Percentiles rank a stretch among this genome's conserved stretches.
These are phyloP conservation scores for Nycteola revayana DNA, from an alignment of 2,888 invertebrate species.

Conservation along the genomic window DNA sequence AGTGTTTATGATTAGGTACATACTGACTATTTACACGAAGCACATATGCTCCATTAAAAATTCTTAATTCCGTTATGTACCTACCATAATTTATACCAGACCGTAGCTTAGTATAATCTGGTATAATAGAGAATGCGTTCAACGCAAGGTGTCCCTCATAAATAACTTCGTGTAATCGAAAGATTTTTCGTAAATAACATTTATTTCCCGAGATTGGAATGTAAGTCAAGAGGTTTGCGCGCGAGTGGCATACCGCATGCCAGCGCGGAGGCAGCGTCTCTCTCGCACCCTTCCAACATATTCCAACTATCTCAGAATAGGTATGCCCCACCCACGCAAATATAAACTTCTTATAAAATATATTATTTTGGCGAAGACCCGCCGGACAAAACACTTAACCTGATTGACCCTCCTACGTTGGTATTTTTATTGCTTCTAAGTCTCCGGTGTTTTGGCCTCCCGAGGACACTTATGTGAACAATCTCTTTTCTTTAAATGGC, in stretches of 20 bases:
- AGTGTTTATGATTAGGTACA: no score
- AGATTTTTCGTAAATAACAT: conserved; percentile 22
- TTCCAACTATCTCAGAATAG: conserved; percentile 62
- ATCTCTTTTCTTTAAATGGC: conserved; percentile 37
- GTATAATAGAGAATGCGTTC: not conserved
- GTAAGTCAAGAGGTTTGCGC: conserved; percentile 17
- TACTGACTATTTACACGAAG: no score
- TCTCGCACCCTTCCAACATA: conserved; percentile 22
- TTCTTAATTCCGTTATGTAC: no score
- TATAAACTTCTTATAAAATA: conserved; percentile 62
- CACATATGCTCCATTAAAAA: no score
- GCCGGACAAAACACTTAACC: conserved; percentile 67
- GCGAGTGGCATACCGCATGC: conserved; percentile 19
- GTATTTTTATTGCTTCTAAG: conserved; percentile 68
- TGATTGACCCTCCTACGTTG: conserved; percentile 66
- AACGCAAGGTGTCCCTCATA: conserved; percentile 1
- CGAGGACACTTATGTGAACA: conserved; percentile 43
- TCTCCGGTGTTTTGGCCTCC: conserved; percentile 42
- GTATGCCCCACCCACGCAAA: conserved; percentile 51
- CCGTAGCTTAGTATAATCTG: no score
- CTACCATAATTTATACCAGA: no score
- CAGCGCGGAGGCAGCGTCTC: not conserved
- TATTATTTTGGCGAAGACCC: conserved; percentile 51
- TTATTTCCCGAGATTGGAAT: conserved; percentile 31
- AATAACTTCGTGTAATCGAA: conserved; percentile 18